Conservation (phyloP, 2,888 invertebrate species). For the Drosophila meridiana region DNA sequence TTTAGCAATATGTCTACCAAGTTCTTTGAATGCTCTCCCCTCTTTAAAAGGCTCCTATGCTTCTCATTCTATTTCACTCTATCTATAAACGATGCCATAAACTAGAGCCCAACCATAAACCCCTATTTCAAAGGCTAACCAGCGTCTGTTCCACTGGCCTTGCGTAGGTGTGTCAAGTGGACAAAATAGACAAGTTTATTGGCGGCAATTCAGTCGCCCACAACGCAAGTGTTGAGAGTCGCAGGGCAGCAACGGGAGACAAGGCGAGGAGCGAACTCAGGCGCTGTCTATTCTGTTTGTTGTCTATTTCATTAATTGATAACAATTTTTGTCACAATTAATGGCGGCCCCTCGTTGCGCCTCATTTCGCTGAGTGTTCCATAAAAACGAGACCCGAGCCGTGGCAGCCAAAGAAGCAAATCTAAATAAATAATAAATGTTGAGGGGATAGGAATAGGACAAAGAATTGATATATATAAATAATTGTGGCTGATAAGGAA, state of each 20-base stretch:
- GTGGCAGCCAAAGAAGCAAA: conserved; percentile 22
- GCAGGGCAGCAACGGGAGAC: not conserved
- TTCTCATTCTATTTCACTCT: not conserved
- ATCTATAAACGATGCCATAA: conserved; percentile 46
- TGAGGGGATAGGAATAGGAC: not conserved
- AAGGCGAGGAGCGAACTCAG: conserved; percentile 23
- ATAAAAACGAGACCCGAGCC: conserved; percentile 25
- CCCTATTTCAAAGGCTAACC: conserved; percentile 24
- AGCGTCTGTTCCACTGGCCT: conserved; percentile 24
- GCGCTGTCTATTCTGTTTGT: conserved; percentile 25
- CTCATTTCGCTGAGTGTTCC: conserved; percentile 48
- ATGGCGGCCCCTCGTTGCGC: conserved; percentile 42
- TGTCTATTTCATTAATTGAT: conserved; percentile 65
- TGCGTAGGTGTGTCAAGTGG: conserved; percentile 72
- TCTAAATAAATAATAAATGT: conserved; percentile 55
- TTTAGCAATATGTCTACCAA: not conserved
- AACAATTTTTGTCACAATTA: conserved; percentile 73
- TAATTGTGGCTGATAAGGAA: conserved; percentile 46
- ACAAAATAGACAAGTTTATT: conserved; percentile 69
- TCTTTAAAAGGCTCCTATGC: not conserved
- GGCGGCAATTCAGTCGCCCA: conserved; percentile 61
- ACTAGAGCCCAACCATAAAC: conserved; percentile 29
- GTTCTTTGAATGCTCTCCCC: not conserved
- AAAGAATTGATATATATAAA: conserved; percentile 12
- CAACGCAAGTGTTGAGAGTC: conserved; percentile 43